Evolutionary conservation across 2,888 invertebrate genomes (phyloP).

Genomic region (Trachelus troglodyta): DNA sequence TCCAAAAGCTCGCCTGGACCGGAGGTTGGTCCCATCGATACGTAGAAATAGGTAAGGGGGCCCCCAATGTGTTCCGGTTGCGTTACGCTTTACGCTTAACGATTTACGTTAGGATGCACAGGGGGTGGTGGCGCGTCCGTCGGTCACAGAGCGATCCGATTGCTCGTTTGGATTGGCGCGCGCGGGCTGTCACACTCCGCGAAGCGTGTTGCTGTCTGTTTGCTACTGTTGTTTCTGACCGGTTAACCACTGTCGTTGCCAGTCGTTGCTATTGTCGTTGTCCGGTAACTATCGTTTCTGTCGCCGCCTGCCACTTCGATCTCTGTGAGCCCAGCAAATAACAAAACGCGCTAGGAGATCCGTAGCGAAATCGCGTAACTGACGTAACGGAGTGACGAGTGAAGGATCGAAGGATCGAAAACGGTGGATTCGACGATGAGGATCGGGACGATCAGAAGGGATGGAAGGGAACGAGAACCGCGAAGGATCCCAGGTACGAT

Average conservation of each 20-base stretch:
- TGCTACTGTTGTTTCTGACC: neutral
- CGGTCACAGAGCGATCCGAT: constrained; percentile 9
- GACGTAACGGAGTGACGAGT: neutral
- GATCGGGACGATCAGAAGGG: neutral
- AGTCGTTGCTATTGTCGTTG: neutral
- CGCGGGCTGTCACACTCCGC: constrained; percentile 39
- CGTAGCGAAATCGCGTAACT: neutral
- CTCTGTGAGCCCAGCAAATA: neutral
- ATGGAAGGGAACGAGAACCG: neutral
- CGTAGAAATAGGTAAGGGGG: neutral
- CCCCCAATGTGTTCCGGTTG: neutral
- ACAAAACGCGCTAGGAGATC: neutral
- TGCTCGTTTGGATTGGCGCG: constrained; percentile 29
- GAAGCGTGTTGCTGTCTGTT: constrained; percentile 31
- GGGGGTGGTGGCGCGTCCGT: neutral
- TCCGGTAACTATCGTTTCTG: neutral
- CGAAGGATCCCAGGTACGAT: constrained; percentile 2
- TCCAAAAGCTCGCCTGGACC: neutral
- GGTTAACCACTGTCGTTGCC: neutral
- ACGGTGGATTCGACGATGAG: neutral
- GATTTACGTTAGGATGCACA: neutral
- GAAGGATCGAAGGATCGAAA: neutral
- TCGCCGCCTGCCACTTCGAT: neutral
- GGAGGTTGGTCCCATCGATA: neutral
- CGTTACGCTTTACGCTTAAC: neutral